Evolutionary conservation across 2,888 invertebrate genomes (phyloP).

Genomic region (Linhomoeus sp.): DNA sequence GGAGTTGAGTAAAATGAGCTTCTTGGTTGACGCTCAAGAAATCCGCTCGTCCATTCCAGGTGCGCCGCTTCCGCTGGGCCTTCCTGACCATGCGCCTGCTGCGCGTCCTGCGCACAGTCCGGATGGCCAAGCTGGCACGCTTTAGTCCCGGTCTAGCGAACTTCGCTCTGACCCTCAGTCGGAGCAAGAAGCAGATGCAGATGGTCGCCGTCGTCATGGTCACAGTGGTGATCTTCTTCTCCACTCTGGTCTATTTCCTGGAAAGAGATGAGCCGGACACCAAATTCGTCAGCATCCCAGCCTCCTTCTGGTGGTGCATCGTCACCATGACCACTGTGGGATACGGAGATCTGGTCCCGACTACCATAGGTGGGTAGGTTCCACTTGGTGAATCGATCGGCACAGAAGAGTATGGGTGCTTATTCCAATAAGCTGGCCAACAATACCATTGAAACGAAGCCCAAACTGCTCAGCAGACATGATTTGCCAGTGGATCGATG

Average conservation of each 20-base stretch:
- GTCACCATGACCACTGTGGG: too few relatives aligned
- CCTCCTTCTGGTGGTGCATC: constrained; percentile 23
- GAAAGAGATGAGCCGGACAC: constrained; percentile 23
- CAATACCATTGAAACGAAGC: too few relatives aligned
- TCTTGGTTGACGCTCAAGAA: too few relatives aligned
- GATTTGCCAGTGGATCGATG: too few relatives aligned
- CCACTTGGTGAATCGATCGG: too few relatives aligned
- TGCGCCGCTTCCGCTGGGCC: neutral
- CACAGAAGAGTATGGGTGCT: too few relatives aligned
- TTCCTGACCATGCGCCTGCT: neutral
- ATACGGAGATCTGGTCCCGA: neutral
- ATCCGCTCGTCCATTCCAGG: too few relatives aligned
- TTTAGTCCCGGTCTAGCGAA: neutral
- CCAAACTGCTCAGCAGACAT: too few relatives aligned
- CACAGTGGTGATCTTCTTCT: constrained; percentile 20
- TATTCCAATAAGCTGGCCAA: too few relatives aligned
- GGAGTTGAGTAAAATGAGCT: too few relatives aligned
- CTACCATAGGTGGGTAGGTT: neutral
- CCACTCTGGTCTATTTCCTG: constrained; percentile 24
- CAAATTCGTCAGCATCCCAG: constrained; percentile 23
- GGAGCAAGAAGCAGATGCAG: neutral
- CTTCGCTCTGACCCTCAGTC: neutral
- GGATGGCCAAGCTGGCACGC: neutral
- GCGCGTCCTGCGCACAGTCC: neutral
- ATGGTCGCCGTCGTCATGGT: neutral